Percentiles rank a stretch among this genome's conserved stretches.
Evolutionary conservation across 2,113 vertebrate species (phyloP).

Genomic region (Actenoides lindsayi): DNA sequence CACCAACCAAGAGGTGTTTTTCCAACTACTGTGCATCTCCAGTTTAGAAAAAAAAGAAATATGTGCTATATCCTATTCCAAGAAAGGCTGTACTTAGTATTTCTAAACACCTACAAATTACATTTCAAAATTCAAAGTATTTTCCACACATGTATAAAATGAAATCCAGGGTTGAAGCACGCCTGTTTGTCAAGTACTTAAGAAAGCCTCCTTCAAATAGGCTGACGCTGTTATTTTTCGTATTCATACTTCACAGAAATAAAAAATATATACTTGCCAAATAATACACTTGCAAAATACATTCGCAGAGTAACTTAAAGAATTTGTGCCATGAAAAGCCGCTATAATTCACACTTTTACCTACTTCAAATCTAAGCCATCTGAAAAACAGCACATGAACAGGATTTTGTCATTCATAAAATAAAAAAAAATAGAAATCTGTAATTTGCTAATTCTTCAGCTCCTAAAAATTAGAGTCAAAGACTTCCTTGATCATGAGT

Average conservation of each 20-base stretch:
- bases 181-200: neutral
- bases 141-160: neutral
- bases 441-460: neutral
- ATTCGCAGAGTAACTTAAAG: neutral
- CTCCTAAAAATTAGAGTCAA: neutral
- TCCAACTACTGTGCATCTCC: neutral
- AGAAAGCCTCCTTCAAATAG: neutral
- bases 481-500: neutral
- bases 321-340: neutral
- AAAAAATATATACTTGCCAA: neutral
- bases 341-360: neutral
- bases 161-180: neutral
- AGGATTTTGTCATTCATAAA: neutral
- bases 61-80: fast-evolving
- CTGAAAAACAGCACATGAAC: neutral
- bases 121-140: neutral
- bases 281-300: neutral
- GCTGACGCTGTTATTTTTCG: neutral
- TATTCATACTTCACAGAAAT: neutral
- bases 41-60: neutral
- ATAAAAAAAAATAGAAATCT: neutral
- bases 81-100: neutral
- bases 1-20: neutral
- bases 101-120: neutral
- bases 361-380: neutral